Percentiles rank a stretch among this genome's conserved stretches.
phyloP scores from a whole-genome alignment of 1,140 invertebrate species.

The Belonocnema kinseyi region DNA sequence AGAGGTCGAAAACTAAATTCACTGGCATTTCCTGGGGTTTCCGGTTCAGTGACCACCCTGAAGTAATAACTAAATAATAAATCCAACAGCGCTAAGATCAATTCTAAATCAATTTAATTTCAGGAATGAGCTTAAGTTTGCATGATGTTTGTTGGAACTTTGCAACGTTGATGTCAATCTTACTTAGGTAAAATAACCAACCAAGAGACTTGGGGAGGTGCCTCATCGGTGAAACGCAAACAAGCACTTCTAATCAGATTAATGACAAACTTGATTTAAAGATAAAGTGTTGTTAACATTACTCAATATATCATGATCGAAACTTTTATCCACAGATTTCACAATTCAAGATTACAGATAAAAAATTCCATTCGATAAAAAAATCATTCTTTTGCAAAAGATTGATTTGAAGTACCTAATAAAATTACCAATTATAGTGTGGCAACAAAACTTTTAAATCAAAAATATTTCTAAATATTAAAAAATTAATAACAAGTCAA shows the following conservation, averaged over 20 bases:
- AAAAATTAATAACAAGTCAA: neutral
- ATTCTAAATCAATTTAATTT: neutral
- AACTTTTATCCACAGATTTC: neutral
- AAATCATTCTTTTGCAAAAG: too few species aligned
- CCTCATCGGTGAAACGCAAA: neutral
- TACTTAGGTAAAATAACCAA: neutral
- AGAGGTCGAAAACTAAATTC: too few species aligned
- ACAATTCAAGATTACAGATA: too few species aligned
- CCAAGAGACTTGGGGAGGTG: neutral
- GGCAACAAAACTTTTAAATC: too few species aligned
- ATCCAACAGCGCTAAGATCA: neutral
- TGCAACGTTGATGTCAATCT: neutral
- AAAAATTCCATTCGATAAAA: too few species aligned
- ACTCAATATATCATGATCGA: neutral
- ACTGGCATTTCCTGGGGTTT: too few species aligned
- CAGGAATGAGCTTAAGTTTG: too few species aligned
- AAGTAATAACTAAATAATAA: too few species aligned
- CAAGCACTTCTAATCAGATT: neutral
- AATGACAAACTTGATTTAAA: constrained; percentile 6
- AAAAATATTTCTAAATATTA: neutral
- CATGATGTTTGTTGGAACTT: too few species aligned
- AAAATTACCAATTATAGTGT: neutral
- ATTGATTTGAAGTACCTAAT: neutral
- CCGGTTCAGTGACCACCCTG: too few species aligned
- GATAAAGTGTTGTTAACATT: neutral